Conservation (phyloP, 2,888 invertebrate genomes). For the Watsonalla binaria region DNA sequence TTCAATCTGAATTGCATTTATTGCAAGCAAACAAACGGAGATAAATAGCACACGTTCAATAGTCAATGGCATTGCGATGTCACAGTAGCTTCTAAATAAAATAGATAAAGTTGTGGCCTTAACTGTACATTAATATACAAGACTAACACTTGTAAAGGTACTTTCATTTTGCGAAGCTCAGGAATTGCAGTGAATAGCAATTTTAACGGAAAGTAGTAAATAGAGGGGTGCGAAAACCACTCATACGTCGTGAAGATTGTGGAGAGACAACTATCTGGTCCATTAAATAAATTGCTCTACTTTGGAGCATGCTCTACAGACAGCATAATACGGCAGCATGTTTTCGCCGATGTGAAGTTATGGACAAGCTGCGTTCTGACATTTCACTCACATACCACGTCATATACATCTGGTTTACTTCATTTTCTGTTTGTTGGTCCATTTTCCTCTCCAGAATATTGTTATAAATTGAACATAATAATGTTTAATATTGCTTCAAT, state of each 20-base stretch:
- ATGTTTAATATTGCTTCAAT: too few species aligned
- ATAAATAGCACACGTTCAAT: too few species aligned
- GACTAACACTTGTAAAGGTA: too few species aligned
- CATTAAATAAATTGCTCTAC: slow-evolving; percentile 66
- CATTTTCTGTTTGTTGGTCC: slow-evolving; percentile 1
- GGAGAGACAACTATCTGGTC: slow-evolving; percentile 46
- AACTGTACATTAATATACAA: too few species aligned
- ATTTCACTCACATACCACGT: slow-evolving; percentile 11
- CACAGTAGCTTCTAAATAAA: too few species aligned
- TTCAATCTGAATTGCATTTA: too few species aligned
- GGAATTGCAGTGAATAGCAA: slow-evolving; percentile 11
- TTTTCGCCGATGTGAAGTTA: slow-evolving; percentile 37
- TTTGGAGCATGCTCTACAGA: slow-evolving; percentile 41
- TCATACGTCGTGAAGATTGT: slow-evolving; percentile 31
- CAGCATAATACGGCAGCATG: slow-evolving; percentile 41
- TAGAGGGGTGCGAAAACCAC: slow-evolving; percentile 20
- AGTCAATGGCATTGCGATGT: too few species aligned
- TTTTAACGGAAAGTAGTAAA: slow-evolving; percentile 16
- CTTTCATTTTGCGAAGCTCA: not conserved
- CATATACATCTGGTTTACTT: slow-evolving; percentile 12
- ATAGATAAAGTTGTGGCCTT: not conserved
- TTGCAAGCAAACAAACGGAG: too few species aligned
- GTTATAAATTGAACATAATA: not conserved
- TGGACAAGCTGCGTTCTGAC: slow-evolving; percentile 27
- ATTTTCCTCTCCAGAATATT: not conserved